Evolutionary conservation across 2,888 invertebrate genomes (phyloP), one percentile per base, ranked within the genome.

Genomic region (Elegia similella): DNA sequence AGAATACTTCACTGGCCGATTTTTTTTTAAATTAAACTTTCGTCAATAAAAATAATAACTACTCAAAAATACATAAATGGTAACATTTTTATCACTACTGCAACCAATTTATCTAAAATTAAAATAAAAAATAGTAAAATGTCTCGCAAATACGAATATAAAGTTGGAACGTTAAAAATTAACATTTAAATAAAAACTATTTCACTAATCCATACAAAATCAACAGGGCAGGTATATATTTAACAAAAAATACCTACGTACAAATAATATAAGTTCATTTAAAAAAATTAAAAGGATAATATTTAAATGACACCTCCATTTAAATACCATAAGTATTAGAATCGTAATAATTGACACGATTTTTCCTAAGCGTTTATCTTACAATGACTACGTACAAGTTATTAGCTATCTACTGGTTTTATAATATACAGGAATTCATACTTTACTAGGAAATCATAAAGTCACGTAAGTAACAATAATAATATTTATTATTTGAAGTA

Each of bases 261-360:
- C n/a, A n/a, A n/a, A n/a, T n/a, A n/a, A n/a, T n/a, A n/a, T n/a
- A n/a, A n/a, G n/a, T n/a, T n/a, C n/a, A n/a, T n/a, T n/a, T n/a
- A n/a, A n/a, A n/a, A n/a, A n/a, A n/a, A n/a, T n/a, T n/a, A n/a
- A n/a, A n/a, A n/a, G n/a, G n/a, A n/a, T n/a, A n/a, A n/a, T n/a
- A n/a, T n/a, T n/a, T n/a, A n/a, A n/a, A n/a, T n/a, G n/a, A n/a
- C n/a, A n/a, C n/a, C n/a, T n/a, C n/a, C n/a, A n/a, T n/a, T n/a
- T n/a, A n/a, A n/a, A n/a, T n/a, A n/a, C n/a, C n/a, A n/a, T n/a
- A n/a, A n/a, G n/a, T 23, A 6, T 38, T 38, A 32, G 15, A 48
- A 15, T 48, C 7, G 10, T 32, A 15, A 32, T 48, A 48, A 48
- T 48, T 48, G 48, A 48, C 48, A 48, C 15, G 7, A 15, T 48